A percentile compares a stretch with the other conserved stretches of the same genome.
phyloP scores from a whole-genome alignment of 1,140 invertebrate species.

The Drosophila neocordata region DNA sequence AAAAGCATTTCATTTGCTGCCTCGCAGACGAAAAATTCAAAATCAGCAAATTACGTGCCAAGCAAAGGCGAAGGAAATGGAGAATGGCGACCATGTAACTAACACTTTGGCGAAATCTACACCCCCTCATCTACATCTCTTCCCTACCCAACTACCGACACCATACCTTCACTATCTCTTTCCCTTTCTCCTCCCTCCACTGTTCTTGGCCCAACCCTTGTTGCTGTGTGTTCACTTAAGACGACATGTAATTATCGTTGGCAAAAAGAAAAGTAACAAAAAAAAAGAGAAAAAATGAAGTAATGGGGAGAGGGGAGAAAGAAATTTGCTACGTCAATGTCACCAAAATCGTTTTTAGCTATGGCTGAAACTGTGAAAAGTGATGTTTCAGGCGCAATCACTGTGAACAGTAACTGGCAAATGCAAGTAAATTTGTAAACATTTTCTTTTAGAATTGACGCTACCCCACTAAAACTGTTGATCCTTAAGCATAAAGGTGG shows the following conservation, averaged over 20 bases:
- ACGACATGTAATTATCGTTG: constrained; percentile 78
- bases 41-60: constrained; percentile 79
- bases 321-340: constrained; percentile 28
- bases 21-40: constrained; percentile 71
- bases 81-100: constrained; percentile 68
- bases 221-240: constrained; percentile 49
- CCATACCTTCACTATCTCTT: neutral
- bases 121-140: neutral
- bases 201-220: neutral
- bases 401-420: no score
- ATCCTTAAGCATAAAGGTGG: no score
- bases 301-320: neutral
- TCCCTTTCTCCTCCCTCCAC: neutral
- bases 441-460: no score
- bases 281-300: neutral
- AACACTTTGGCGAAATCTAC: constrained; percentile 59
- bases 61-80: constrained; percentile 21
- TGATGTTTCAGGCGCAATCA: neutral
- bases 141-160: neutral
- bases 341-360: constrained; percentile 18
- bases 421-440: no score
- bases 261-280: constrained; percentile 21
- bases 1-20: constrained; percentile 77
- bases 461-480: no score
- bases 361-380: neutral